Base-by-base conservation (phyloP, 2,113 vertebrate species). In the Trochalopteron elliotii region DNA sequence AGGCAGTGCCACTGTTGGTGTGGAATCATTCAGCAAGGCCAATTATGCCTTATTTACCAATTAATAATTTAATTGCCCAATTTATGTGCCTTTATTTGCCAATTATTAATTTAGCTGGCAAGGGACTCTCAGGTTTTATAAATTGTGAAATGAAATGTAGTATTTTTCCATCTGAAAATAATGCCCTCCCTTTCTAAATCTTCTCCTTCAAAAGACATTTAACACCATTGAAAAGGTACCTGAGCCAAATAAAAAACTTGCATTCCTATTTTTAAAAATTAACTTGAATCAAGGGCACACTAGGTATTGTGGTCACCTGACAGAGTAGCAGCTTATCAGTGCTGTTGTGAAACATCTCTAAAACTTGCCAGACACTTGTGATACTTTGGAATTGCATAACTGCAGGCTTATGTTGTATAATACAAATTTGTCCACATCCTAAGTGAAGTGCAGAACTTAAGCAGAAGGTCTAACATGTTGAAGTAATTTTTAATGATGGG, bases 261-360 rank as follows among this genome's bases (percentile, higher is more conserved):
- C 44, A 61, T 87, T 80, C 20, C 16, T 63, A 11, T 85, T 85
- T 95, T 94, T 76, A 96, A 94, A 86, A 81, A 96, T 93, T 95
- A 97, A 95, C 94, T 87, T 61, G 70, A 91, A 94, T 94, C 91
- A 95, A 92, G 76, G 69, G 56, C 81, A 89, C 44, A 30, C 75
- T 69, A 72, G 81, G 40, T 85, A 79, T 95, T 89, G 83, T 93
- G 85, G 60, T 96, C 69, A 86, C 61, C 52, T 92, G 88, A 93
- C 28, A 78, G 57, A 87, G 44, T 39, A 87, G 44, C 37, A 52
- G 76, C 19, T 55, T 91, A 92, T 71, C 65, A 56, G 44, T 74
- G 45, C 45, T 64, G 15, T 86, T 90, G 70, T 75, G 83, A 97
- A 93, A 95, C 18, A 47, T 39, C 25, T 47, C 42, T 61, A 33